phyloP scores from a whole-genome alignment of 2,797 vertebrate genomes.

The Gastrophryne carolinensis region DNA sequence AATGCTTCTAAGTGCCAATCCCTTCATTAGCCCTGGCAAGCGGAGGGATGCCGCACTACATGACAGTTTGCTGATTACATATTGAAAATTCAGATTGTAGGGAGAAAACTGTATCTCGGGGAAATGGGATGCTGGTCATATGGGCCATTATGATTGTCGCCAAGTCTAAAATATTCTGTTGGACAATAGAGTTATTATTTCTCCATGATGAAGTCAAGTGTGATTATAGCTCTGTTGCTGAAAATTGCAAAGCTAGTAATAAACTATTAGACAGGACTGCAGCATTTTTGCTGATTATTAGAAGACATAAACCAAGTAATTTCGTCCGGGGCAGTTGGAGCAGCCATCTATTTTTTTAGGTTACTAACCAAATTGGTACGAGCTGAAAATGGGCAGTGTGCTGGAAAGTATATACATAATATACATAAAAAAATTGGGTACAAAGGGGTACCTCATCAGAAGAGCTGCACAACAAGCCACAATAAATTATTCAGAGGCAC shows the following conservation, averaged over 20 bases:
- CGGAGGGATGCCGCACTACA: not conserved
- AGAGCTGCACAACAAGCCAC: too few species aligned
- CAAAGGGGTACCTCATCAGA: too few species aligned
- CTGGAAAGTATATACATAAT: too few species aligned
- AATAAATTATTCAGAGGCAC: too few species aligned
- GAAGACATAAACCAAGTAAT: not conserved
- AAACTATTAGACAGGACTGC: not conserved
- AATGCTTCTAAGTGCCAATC: constrained; percentile 59
- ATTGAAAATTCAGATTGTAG: constrained; percentile 4
- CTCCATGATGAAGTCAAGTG: constrained; percentile 9
- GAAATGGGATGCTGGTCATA: constrained; percentile 1
- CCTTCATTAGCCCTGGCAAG: constrained; percentile 59
- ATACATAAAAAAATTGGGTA: too few species aligned
- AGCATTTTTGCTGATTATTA: constrained; percentile 14
- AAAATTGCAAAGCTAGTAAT: constrained; percentile 11
- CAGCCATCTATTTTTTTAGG: too few species aligned
- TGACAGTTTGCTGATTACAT: constrained; percentile 33
- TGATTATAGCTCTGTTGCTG: constrained; percentile 9
- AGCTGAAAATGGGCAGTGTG: too few species aligned
- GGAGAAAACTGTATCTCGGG: not conserved
- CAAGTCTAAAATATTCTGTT: not conserved
- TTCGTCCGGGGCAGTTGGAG: not conserved
- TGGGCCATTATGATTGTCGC: constrained; percentile 22
- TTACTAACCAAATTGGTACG: too few species aligned
- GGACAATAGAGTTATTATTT: not conserved